Conservation (phyloP, 2,797 vertebrate genomes). For the Tragopan temminckii region DNA sequence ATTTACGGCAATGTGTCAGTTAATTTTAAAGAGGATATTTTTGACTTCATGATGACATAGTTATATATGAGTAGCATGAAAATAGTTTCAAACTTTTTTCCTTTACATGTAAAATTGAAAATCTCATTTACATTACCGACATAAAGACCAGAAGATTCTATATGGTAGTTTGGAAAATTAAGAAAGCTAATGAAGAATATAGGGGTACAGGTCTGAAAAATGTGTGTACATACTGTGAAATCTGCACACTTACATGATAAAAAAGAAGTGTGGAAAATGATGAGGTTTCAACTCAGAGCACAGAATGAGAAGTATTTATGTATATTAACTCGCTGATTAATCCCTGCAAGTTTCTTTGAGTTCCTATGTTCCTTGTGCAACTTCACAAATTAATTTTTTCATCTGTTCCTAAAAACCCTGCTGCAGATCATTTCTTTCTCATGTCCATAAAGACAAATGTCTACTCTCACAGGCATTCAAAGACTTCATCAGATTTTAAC, state of each 20-base stretch:
- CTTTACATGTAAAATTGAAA: background rate
- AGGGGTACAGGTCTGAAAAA: background rate
- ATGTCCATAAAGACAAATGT: background rate
- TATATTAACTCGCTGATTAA: background rate
- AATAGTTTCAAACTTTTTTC: background rate
- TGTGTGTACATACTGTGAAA: background rate
- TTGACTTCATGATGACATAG: background rate
- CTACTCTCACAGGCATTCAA: background rate
- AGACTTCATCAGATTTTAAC: background rate
- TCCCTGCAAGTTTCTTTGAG: background rate
- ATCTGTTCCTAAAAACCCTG: background rate
- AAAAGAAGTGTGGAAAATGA: background rate
- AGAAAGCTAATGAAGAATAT: background rate
- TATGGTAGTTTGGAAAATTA: background rate
- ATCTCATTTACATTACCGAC: background rate
- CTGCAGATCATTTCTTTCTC: background rate
- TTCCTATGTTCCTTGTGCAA: background rate
- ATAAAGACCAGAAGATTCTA: background rate
- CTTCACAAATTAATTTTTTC: background rate
- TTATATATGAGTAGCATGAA: background rate
- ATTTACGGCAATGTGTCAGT: background rate
- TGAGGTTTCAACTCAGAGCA: background rate
- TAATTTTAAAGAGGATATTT: slow-evolving; percentile 40
- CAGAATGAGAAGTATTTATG: background rate
- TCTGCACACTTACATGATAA: background rate